These are phyloP conservation scores for Actenoides lindsayi DNA, from an alignment of 2,113 vertebrate genomes.

Conservation along the genomic window DNA sequence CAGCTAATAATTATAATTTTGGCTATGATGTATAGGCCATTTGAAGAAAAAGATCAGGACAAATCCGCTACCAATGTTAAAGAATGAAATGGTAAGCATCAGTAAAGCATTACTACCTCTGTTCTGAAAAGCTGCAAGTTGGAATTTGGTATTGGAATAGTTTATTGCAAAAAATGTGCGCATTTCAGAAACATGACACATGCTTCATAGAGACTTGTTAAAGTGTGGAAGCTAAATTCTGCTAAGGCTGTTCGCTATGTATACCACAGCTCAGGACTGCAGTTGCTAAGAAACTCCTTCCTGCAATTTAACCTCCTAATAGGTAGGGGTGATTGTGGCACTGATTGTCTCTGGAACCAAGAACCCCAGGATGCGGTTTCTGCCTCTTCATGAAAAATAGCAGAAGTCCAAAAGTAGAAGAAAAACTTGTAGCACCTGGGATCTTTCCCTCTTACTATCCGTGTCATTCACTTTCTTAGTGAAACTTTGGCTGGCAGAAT, in stretches of 20 bases:
- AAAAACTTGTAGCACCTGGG: not conserved
- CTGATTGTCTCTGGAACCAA: not conserved
- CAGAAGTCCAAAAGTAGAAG: not conserved
- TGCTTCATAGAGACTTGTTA: not conserved
- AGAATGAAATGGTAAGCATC: not conserved
- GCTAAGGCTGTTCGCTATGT: accelerated
- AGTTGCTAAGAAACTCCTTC: not conserved
- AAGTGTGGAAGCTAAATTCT: not conserved
- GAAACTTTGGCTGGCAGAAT: not conserved
- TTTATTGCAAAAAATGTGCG: accelerated
- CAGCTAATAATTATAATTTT: not conserved
- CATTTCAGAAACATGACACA: accelerated
- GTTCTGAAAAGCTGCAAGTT: not conserved
- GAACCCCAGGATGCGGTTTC: not conserved
- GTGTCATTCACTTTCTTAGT: not conserved
- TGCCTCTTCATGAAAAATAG: not conserved
- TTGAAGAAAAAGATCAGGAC: not conserved
- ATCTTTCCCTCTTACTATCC: not conserved
- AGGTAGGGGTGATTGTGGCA: not conserved
- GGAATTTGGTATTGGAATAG: not conserved
- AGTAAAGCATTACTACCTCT: not conserved
- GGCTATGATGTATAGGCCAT: not conserved
- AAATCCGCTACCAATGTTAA: not conserved
- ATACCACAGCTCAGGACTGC: not conserved
- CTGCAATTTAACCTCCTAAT: not conserved